Base-by-base conservation (phyloP, 2,888 invertebrate species). In the Oligia strigilis region DNA sequence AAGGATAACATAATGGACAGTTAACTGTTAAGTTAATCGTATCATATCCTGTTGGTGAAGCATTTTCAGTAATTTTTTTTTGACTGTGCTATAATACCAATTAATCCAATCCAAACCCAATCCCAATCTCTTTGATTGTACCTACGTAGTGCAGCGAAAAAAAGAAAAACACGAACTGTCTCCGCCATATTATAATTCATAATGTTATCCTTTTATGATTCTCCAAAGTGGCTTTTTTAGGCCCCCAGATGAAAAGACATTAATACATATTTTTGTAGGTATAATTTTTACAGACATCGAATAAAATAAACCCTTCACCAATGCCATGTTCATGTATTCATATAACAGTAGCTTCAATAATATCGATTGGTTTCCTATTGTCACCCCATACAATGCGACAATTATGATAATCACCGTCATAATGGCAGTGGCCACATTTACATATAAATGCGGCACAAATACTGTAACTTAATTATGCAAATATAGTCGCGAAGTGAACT, bases 361-460 rank as follows among this genome's bases (percentile, higher is more conserved):
- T 40, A 76, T 66, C 52, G 55, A 66, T 64, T 70, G 13, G 43
- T 75, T 75, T 75, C 58, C 70, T n/a, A 67, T 77, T 77, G 72
- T 58, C 46, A 62, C 60, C 46, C 65, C n/a, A 87, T 70, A 58
- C 69, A 87, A 77, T 72, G 69, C 52, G n/a, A 62, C 65, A 70
- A 77, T 75, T 80, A 84, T 72, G 66, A 40, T 80, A 64, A 87
- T 77, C 23, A 72, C 49, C 29, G 64, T 29, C 69, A 52, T 62
- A 87, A 80, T 73, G n/a, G 49, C 58, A 4, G 43, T 29, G 17
- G 19, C 49, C 62, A 83, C 80, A 85, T 85, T 87, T 62, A 40
- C 85, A 85, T 87, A 62, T 77, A 84, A 84, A 84, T 81, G 62
- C 55, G n/a, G 40, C 55, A 62, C 64, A 46, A 70, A 58, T 75